phyloP scores from a whole-genome alignment of 2,888 invertebrate genomes.

The Piscicola geometra region DNA sequence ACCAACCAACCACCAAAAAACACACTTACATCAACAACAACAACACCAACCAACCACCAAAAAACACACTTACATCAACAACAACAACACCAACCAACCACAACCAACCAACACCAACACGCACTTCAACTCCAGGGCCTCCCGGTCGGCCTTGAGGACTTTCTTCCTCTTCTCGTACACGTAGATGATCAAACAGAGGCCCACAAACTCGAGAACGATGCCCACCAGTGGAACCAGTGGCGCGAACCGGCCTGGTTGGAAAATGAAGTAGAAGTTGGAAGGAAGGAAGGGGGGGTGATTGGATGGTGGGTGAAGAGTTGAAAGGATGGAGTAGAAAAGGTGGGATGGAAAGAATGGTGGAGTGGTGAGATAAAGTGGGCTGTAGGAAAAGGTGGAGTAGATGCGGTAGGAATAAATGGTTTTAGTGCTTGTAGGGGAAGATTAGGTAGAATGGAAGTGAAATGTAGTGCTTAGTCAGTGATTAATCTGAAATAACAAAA shows the following conservation, averaged over 20 bases:
- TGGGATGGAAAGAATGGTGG: not conserved
- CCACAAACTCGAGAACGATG: slow-evolving; percentile 26
- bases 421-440: too few species aligned
- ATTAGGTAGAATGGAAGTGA: too few species aligned
- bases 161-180: slow-evolving; percentile 30
- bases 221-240: slow-evolving; percentile 28
- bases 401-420: not conserved
- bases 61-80: not conserved
- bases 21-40: not conserved
- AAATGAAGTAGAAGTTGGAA: not conserved
- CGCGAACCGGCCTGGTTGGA: slow-evolving; percentile 32
- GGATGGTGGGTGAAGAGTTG: not conserved
- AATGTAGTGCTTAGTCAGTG: too few species aligned
- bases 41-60: not conserved
- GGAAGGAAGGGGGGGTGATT: not conserved
- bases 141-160: slow-evolving; percentile 14
- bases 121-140: not conserved
- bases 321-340: not conserved
- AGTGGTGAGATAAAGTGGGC: not conserved
- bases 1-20: not conserved
- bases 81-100: not conserved
- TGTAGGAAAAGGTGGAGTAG: not conserved
- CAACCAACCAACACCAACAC: not conserved
- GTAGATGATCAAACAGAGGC: slow-evolving; percentile 30
- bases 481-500: too few species aligned